A percentile compares a stretch with the other conserved stretches of the same genome.
Evolutionary conservation across 2,888 invertebrate species (phyloP).

Genomic region (Branchipolynoe longqiensis): DNA sequence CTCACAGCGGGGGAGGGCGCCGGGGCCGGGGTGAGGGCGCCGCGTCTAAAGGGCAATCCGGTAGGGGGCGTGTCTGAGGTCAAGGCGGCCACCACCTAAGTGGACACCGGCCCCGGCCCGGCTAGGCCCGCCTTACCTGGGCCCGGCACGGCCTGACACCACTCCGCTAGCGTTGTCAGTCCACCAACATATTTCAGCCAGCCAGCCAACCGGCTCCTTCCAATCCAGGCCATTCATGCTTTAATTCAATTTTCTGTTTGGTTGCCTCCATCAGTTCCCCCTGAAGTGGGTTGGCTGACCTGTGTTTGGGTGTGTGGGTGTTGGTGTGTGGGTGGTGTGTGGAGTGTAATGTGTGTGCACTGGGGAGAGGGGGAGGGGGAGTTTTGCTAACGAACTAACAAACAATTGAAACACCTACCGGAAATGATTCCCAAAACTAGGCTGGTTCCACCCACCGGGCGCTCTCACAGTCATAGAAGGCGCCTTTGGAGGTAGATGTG

Average conservation of each 20-base stretch:
- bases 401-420: too few relatives aligned
- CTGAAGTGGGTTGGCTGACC: slow-evolving; percentile 44
- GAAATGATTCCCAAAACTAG: too few relatives aligned
- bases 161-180: slow-evolving; percentile 24
- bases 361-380: too few relatives aligned
- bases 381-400: too few relatives aligned
- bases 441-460: too few relatives aligned
- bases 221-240: slow-evolving; percentile 38
- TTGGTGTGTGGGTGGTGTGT: too few relatives aligned
- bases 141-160: slow-evolving; percentile 31
- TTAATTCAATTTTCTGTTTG: slow-evolving; percentile 56
- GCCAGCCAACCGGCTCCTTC: not conserved
- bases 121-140: slow-evolving; percentile 16
- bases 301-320: too few relatives aligned
- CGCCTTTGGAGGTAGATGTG: too few relatives aligned
- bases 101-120: not conserved
- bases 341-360: too few relatives aligned
- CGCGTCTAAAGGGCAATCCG: slow-evolving; percentile 5
- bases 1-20: slow-evolving; percentile 52
- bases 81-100: slow-evolving; percentile 9
- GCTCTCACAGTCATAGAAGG: too few relatives aligned
- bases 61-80: slow-evolving; percentile 42
- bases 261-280: slow-evolving; percentile 11
- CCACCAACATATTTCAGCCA: slow-evolving; percentile 25
- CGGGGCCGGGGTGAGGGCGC: not conserved